Percentiles rank a stretch among this genome's conserved stretches.
phyloP scores from a whole-genome alignment of 2,888 invertebrate genomes.

The Stenolophus ochropezus region DNA sequence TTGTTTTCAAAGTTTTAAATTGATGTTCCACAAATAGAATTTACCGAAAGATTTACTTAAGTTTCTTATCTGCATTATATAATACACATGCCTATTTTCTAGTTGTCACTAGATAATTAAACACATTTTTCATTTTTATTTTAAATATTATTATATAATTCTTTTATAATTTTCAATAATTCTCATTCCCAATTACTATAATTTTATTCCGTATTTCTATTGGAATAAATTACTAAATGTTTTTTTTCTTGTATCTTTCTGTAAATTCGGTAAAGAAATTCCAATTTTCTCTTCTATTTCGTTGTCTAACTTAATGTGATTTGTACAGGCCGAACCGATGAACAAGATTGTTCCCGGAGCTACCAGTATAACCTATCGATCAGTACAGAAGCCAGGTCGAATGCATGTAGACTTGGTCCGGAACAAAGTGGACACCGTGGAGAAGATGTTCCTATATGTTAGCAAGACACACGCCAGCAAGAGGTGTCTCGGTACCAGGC shows the following conservation, averaged over 20 bases:
- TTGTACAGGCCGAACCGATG: slow-evolving; percentile 81
- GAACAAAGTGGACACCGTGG: slow-evolving; percentile 87
- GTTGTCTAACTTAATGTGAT: slow-evolving; percentile 31
- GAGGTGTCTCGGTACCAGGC: slow-evolving; percentile 90
- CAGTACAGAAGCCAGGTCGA: slow-evolving; percentile 81
- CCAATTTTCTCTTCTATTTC: neutral
- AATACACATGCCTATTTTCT: too few species aligned
- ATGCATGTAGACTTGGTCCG: slow-evolving; percentile 84
- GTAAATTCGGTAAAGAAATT: slow-evolving; percentile 11
- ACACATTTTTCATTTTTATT: too few species aligned
- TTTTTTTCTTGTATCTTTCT: neutral
- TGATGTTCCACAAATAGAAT: neutral
- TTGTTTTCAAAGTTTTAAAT: slow-evolving; percentile 15
- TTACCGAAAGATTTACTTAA: slow-evolving; percentile 15
- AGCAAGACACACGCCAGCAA: slow-evolving; percentile 83
- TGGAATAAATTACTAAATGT: too few species aligned
- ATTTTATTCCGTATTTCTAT: too few species aligned
- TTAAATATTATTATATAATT: too few species aligned
- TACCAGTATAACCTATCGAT: slow-evolving; percentile 83
- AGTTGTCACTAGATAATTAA: too few species aligned
- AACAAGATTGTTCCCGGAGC: slow-evolving; percentile 75
- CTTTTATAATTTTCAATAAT: too few species aligned
- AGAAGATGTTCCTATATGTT: slow-evolving; percentile 88
- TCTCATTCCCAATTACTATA: too few species aligned
- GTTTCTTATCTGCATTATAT: neutral